Evolutionary conservation across 2,888 invertebrate genomes (phyloP), one percentile per base, ranked within the genome.

Genomic region (Nebria brevicollis): DNA sequence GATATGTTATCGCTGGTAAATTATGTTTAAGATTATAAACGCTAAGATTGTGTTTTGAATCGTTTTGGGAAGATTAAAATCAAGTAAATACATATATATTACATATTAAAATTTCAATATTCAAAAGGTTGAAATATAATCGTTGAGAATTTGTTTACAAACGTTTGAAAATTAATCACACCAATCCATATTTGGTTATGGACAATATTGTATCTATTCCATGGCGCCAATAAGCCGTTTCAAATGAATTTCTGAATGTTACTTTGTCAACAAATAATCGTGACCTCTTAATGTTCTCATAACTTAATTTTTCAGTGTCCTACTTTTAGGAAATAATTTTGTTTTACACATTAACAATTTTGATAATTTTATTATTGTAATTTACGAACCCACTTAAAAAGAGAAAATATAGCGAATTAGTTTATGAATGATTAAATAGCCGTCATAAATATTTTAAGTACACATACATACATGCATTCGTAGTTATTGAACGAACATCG

Each of bases 201-300:
- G 54, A 54, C 54, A 54, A 54, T 54, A 54, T 54, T 54, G 54
- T 54, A 54, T 54, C 68, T 70, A 54, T 43, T 64, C 15, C 66
- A 34, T 34, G 77, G 77, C 77, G 77, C 77, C 77, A 77, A 72
- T 25, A 43, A n/a, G 77, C 41, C 72, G 77, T 43, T 43, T 72
- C 77, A 77, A 77, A 72, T 72, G 68, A 76, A 70, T 77, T 77
- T 77, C 68, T 54, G 77, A 77, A 77, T 66, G 66, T 77, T 34
- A 68, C 68, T 66, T 68, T 77, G 77, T 68, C 77, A 77, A 77
- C 77, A 77, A 70, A 70, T 66, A 26, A 70, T 70, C 20, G 34
- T 76, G 76, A 76, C 76, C 76, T 76, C 34, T 68, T 76, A 76
- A 43, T 64, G 34, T 11, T 54, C 75, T 15, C 26, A 65, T 64